These are phyloP conservation scores for Turdus rufiventris DNA, from an alignment of 2,113 vertebrate genomes.

Conservation along the genomic window DNA sequence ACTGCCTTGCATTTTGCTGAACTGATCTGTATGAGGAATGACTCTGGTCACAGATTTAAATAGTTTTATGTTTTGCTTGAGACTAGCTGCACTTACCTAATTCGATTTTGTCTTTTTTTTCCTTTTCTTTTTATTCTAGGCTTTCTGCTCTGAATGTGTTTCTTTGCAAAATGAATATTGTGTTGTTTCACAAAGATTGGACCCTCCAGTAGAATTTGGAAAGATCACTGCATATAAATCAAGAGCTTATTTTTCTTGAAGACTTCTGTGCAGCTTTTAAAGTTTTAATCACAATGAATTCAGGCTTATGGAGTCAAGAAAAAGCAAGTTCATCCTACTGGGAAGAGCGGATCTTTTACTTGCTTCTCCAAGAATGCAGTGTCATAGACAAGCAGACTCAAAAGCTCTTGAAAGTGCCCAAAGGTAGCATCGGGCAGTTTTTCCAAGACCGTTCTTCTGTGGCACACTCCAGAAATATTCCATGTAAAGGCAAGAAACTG, in stretches of 20 bases:
- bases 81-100: neutral
- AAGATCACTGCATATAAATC: neutral
- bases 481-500: constrained; percentile 90
- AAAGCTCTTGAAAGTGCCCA: constrained; percentile 88
- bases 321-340: constrained; percentile 88
- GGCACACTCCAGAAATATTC: constrained; percentile 82
- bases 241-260: constrained; percentile 15
- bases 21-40: neutral
- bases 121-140: constrained; percentile 37
- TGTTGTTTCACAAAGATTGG: constrained; percentile 22
- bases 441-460: constrained; percentile 89
- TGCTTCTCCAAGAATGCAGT: constrained; percentile 90
- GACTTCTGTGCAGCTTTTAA: constrained; percentile 10
- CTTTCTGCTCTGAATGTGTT: constrained; percentile 43
- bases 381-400: constrained; percentile 90
- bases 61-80: neutral
- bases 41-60: neutral
- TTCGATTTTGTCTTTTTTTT: neutral
- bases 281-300: constrained; percentile 85
- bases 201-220: constrained; percentile 31
- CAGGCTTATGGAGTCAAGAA: constrained; percentile 93
- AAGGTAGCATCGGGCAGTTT: constrained; percentile 91
- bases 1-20: neutral
- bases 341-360: constrained; percentile 93
- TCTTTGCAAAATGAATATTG: constrained; percentile 54